Conservation (phyloP, 2,888 invertebrate species). For the Eilema griseolum region DNA sequence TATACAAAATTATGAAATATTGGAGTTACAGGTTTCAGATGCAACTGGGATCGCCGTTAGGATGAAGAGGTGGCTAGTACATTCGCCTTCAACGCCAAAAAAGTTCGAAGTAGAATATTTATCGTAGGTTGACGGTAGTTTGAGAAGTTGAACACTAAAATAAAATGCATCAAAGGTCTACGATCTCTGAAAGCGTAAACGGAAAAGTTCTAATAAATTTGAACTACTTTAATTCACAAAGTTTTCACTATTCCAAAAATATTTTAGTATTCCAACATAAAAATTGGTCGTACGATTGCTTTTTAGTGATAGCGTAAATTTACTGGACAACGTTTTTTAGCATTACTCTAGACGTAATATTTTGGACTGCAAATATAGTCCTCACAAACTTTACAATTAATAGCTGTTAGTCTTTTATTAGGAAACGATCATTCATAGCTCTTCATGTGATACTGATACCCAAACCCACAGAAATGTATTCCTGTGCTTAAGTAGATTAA, state of each 20-base stretch:
- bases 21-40: too few relatives aligned
- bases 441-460: too few relatives aligned
- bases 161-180: constrained; percentile 26
- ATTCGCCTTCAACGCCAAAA: constrained; percentile 12
- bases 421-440: too few relatives aligned
- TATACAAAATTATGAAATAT: not conserved
- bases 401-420: too few relatives aligned
- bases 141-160: constrained; percentile 25
- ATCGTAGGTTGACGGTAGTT: constrained; percentile 12
- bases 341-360: too few relatives aligned
- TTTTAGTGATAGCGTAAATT: constrained; percentile 16
- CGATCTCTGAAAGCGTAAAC: constrained; percentile 23
- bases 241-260: constrained; percentile 27
- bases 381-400: too few relatives aligned
- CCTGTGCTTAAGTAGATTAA: too few relatives aligned
- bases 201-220: constrained; percentile 42
- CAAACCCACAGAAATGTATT: too few relatives aligned
- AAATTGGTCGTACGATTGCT: constrained; percentile 17
- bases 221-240: constrained; percentile 33
- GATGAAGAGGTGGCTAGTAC: not conserved
- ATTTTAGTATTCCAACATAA: constrained; percentile 32
- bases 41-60: too few relatives aligned
- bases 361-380: too few relatives aligned
- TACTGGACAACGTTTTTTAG: not conserved
- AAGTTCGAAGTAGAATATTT: constrained; percentile 6